These are phyloP conservation scores for Leptonema lineaticorne DNA, from an alignment of 1,140 invertebrate genomes.

Conservation along the genomic window DNA sequence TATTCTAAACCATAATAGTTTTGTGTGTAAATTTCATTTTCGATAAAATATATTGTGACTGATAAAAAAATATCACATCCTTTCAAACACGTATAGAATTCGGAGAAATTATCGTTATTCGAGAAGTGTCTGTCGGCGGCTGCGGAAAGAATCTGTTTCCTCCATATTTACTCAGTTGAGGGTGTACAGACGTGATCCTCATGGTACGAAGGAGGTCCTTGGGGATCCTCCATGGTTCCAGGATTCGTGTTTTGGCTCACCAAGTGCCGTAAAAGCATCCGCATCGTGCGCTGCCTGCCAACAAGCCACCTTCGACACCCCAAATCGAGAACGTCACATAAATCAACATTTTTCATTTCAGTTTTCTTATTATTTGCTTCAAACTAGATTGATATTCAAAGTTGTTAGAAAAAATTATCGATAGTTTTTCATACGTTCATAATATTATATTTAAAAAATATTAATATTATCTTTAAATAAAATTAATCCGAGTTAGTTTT, in stretches of 20 bases:
- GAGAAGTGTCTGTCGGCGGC: conserved; percentile 6
- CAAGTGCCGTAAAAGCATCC: conserved; percentile 32
- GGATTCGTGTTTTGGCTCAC: conserved; percentile 24
- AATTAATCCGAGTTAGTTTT: too few relatives aligned
- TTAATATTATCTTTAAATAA: too few relatives aligned
- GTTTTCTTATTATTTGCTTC: conserved; percentile 8
- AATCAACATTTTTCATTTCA: conserved; percentile 10
- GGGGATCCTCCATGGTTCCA: background rate
- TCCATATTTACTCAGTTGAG: conserved; percentile 24
- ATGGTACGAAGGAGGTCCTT: background rate
- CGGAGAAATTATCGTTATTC: too few relatives aligned
- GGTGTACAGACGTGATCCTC: conserved; percentile 22
- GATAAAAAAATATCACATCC: too few relatives aligned
- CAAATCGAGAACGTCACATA: background rate
- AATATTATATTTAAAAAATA: too few relatives aligned
- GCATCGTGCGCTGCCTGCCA: conserved; percentile 28
- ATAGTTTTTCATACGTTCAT: too few relatives aligned
- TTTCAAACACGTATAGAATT: too few relatives aligned
- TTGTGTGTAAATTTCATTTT: too few relatives aligned
- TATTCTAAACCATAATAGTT: too few relatives aligned
- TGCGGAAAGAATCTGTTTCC: conserved; percentile 24
- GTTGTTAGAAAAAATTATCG: too few relatives aligned
- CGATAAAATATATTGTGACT: too few relatives aligned
- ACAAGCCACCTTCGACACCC: background rate
- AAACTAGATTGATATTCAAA: background rate